Evolutionary conservation across 2,797 vertebrate species (phyloP).

Genomic region (Gobio occitaniae): DNA sequence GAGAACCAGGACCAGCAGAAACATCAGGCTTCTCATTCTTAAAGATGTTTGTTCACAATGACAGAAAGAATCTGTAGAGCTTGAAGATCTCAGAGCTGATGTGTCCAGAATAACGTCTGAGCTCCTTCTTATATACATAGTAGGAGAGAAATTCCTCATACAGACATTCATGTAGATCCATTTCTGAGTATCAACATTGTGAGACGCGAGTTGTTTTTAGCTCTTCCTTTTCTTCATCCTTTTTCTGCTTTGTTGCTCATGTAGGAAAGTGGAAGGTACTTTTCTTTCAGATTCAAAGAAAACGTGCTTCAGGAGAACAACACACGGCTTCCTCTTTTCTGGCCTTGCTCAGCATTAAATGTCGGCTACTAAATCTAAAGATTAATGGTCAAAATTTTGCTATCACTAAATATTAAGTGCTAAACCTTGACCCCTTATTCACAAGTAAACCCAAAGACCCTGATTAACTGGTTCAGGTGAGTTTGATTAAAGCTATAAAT

Average conservation of each 20-base stretch:
- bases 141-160: background rate
- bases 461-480: no score
- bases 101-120: background rate
- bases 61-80: background rate
- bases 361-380: background rate
- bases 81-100: slow-evolving; percentile 11
- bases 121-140: background rate
- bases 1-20: slow-evolving; percentile 48
- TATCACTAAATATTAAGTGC: background rate
- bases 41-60: background rate
- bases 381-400: background rate
- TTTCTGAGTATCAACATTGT: background rate
- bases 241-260: background rate
- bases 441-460: background rate
- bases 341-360: background rate
- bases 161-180: background rate
- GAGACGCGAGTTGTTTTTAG: background rate
- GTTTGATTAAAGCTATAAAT: background rate
- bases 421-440: background rate
- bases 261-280: background rate
- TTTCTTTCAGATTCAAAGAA: slow-evolving; percentile 1
- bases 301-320: background rate
- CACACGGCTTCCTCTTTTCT: background rate
- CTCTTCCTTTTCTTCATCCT: background rate
- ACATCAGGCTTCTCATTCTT: slow-evolving; percentile 35